A percentile compares a stretch with the other conserved stretches of the same genome.
Conservation (phyloP, 2,113 vertebrate species). For the Dolichotis patagonum region DNA sequence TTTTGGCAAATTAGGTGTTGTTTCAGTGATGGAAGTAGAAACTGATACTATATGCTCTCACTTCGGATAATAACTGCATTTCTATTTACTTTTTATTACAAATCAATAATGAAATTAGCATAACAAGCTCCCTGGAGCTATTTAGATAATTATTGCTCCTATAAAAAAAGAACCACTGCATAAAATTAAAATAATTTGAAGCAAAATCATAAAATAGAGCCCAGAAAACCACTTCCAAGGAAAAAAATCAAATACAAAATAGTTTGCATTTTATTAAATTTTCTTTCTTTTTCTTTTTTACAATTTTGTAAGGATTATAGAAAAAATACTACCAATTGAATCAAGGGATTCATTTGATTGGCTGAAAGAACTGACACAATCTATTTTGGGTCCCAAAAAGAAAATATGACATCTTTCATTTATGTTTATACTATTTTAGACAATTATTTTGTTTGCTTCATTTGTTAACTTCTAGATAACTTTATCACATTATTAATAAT, state of each 20-base stretch:
- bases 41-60: slow-evolving; percentile 37
- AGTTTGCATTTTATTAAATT: background rate
- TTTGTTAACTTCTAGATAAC: background rate
- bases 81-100: slow-evolving; percentile 67
- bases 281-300: background rate
- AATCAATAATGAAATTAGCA: slow-evolving; percentile 69
- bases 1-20: slow-evolving; percentile 71
- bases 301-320: background rate
- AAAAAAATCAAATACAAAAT: slow-evolving; percentile 42
- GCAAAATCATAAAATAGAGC: slow-evolving; percentile 40
- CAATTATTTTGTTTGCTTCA: background rate
- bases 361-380: slow-evolving; percentile 28
- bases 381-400: background rate
- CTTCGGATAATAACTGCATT: slow-evolving; percentile 67
- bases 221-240: background rate
- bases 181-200: slow-evolving; percentile 59
- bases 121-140: slow-evolving; percentile 48
- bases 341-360: background rate
- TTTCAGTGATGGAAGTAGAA: slow-evolving; percentile 45
- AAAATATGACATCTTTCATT: background rate
- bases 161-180: background rate
- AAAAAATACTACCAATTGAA: background rate
- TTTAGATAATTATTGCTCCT: slow-evolving; percentile 39
- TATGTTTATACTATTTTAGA: background rate
- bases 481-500: slow-evolving; percentile 21